Evolutionary conservation across 2,113 vertebrate species (phyloP).

Genomic region (Hepsetus odoe): DNA sequence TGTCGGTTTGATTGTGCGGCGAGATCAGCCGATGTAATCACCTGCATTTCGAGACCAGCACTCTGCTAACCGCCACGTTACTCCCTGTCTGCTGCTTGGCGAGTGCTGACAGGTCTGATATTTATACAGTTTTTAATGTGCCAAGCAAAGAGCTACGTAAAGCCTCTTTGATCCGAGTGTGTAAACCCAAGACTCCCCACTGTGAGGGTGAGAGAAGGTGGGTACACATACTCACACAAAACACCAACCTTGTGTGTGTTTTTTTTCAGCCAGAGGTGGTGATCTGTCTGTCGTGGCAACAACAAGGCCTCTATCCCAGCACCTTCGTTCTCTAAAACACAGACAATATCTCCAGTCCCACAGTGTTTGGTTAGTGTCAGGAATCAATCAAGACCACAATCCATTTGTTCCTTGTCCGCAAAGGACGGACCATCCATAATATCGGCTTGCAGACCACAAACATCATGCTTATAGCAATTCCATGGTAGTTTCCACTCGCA

Average conservation of each 20-base stretch:
- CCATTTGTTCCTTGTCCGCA: too few species aligned
- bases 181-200: slow-evolving; percentile 16
- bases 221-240: slow-evolving; percentile 37
- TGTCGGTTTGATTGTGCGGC: not conserved
- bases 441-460: too few species aligned
- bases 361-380: too few species aligned
- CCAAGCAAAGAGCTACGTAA: slow-evolving; percentile 12
- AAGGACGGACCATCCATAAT: too few species aligned
- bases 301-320: not conserved
- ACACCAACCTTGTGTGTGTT: slow-evolving; percentile 32
- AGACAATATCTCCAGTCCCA: not conserved
- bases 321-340: not conserved
- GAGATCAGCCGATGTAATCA: not conserved
- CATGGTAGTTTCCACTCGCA: not conserved
- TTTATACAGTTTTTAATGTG: slow-evolving; percentile 36
- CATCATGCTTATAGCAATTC: not conserved
- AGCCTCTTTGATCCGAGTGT: slow-evolving; percentile 39
- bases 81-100: not conserved
- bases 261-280: slow-evolving; percentile 14
- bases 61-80: not conserved
- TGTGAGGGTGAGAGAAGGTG: slow-evolving; percentile 3
- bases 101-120: slow-evolving; percentile 43
- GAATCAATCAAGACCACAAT: too few species aligned
- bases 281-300: slow-evolving; percentile 34
- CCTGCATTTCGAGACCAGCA: not conserved